These are phyloP conservation scores for Cheilosia variabilis DNA, from an alignment of 2,888 invertebrate genomes.

Conservation along the genomic window DNA sequence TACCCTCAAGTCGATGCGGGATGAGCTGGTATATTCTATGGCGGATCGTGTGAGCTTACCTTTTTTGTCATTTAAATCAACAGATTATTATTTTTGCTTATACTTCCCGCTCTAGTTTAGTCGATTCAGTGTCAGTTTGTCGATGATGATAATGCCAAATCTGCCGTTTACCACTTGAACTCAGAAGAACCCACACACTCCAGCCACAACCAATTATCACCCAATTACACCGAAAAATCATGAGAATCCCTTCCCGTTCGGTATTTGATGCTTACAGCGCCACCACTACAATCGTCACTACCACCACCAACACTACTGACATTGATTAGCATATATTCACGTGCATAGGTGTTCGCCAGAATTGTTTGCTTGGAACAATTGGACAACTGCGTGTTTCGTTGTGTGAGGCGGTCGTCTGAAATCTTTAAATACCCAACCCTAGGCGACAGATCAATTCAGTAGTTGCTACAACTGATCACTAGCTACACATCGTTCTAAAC, in stretches of 20 bases:
- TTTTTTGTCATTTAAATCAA: background rate
- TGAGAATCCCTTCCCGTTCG: conserved; percentile 10
- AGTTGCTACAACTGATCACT: conserved; percentile 41
- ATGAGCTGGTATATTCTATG: background rate
- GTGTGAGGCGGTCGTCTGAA: conserved; percentile 46
- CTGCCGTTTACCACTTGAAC: conserved; percentile 4
- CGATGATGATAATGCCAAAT: background rate
- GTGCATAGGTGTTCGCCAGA: conserved; percentile 34
- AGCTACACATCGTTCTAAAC: conserved; percentile 23
- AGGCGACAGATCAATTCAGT: conserved; percentile 52
- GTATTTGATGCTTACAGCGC: background rate
- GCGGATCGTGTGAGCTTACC: too few species aligned
- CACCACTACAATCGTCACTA: conserved; percentile 9
- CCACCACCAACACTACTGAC: conserved; percentile 23
- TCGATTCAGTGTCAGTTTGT: background rate
- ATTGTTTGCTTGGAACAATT: conserved; percentile 47
- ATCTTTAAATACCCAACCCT: conserved; percentile 68
- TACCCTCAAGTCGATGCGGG: background rate
- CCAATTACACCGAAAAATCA: conserved; percentile 43
- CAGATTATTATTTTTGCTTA: background rate
- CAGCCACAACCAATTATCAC: conserved; percentile 58
- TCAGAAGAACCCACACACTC: conserved; percentile 1
- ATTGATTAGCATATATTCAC: conserved; percentile 57
- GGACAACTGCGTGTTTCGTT: conserved; percentile 36
- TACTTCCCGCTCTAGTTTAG: conserved; percentile 18